Conservation (phyloP, 2,113 vertebrate genomes). For the Lamprologus lemairii region DNA sequence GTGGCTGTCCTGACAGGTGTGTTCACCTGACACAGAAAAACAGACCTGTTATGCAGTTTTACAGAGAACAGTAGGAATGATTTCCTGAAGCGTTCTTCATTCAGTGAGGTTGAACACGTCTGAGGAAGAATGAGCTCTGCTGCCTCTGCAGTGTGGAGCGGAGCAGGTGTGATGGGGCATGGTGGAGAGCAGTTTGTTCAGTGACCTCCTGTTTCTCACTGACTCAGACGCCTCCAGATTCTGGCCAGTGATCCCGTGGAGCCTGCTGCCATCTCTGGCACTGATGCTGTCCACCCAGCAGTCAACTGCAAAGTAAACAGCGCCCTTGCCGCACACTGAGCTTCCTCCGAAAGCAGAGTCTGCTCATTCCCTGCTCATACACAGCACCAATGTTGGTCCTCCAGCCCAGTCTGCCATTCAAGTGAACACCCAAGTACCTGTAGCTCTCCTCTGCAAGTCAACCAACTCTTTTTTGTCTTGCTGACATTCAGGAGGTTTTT, state of each 20-base stretch:
- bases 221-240: not conserved
- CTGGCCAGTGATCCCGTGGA: not conserved
- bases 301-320: not conserved
- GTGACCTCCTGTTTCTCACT: not conserved
- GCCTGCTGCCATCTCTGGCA: not conserved
- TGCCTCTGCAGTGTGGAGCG: not conserved
- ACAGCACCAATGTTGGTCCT: not conserved
- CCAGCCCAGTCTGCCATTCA: fast-evolving
- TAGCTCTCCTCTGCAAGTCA: fast-evolving
- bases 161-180: not conserved
- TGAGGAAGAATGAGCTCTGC: not conserved
- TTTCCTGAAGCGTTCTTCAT: not conserved
- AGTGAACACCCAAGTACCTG: not conserved
- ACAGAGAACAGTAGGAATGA: not conserved
- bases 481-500: not conserved
- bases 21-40: not conserved
- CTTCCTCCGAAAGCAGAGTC: not conserved
- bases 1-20: not conserved
- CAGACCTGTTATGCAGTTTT: not conserved
- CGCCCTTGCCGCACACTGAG: not conserved
- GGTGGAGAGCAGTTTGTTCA: not conserved
- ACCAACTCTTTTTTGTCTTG: not conserved
- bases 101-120: not conserved
- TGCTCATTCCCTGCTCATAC: not conserved
- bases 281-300: not conserved